Base-by-base conservation (phyloP, 2,888 invertebrate genomes). In the Rhingia campestris region DNA sequence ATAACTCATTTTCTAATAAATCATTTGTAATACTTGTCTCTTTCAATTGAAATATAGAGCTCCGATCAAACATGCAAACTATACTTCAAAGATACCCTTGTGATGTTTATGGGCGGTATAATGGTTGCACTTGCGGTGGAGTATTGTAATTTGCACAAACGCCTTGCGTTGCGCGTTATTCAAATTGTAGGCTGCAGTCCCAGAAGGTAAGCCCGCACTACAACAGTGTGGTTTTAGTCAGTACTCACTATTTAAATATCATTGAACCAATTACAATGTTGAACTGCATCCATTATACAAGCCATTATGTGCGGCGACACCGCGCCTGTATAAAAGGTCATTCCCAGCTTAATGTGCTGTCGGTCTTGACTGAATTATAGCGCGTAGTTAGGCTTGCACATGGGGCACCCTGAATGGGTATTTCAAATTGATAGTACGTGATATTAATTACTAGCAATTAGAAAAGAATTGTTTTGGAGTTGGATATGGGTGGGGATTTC, bases 111-210 rank as follows among this genome's bases (percentile, higher is more conserved):
- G 91, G 98, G 97, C 0, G 97, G 98, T 22, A 93, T 98, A 86
- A 95, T 98, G 91, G 96, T 98, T 73, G 98, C 98, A 0, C 95
- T 97, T 0, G 97, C 96, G 0, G 96, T 98, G 0, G 98, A 98
- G 91, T 95, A 96, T 90, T 97, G 97, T 87, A 97, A 96, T 90
- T 92, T 98, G 32, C 98, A 98, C 87, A 95, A 96, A 90, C 93
- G 98, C 86, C 95, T 98, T 0, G 97, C 98, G 0, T 90, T 98
- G 70, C 94, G 96, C 90, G 96, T 97, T 4, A 95, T 98, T 63
- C 94, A 95, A 88, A 93, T 95, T 22, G 94, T 95, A 49, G 95
- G 95, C 35, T 95, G 95, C 90, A 95, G 95, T 86, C 95, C 95
- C 89, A 92, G 95, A 90, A 93, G 94, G 94, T 94, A 88, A 87